Evolutionary conservation across 1,140 invertebrate genomes (phyloP).

Genomic region (Hylyphantes graminicola): DNA sequence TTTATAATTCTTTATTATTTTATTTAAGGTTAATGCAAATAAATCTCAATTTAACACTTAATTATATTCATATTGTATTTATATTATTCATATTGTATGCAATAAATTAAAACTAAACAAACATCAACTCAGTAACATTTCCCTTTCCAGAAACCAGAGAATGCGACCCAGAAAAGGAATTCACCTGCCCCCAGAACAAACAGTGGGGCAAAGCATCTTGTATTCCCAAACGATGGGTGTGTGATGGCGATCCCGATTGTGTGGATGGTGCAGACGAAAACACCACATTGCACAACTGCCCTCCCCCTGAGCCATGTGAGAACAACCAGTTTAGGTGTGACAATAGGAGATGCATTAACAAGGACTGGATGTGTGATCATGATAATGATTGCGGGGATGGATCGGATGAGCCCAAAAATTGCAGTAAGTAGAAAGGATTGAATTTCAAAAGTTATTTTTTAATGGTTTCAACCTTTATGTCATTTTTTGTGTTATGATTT

Average conservation of each 20-base stretch:
- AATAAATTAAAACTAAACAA: too few relatives aligned
- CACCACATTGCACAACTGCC: constrained; percentile 81
- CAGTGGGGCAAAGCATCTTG: constrained; percentile 91
- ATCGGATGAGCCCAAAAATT: constrained; percentile 65
- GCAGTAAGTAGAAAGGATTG: constrained; percentile 61
- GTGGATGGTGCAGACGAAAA: constrained; percentile 98
- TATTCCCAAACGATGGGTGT: constrained; percentile 93
- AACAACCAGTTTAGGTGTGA: constrained; percentile 90
- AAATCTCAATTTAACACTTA: not conserved
- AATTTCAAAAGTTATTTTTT: constrained; percentile 16
- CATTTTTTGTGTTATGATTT: not conserved
- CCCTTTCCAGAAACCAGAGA: constrained; percentile 79
- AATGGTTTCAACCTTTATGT: not conserved
- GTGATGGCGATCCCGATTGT: constrained; percentile 95
- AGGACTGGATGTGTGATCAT: constrained; percentile 71
- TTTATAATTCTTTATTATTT: not conserved
- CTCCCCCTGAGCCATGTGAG: constrained; percentile 80
- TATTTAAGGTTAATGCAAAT: not conserved
- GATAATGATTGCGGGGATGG: constrained; percentile 68
- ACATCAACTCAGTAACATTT: not conserved
- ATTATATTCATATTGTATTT: not conserved
- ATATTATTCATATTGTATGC: too few relatives aligned
- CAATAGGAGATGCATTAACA: constrained; percentile 88
- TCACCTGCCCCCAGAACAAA: constrained; percentile 89
- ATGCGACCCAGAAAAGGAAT: constrained; percentile 92